Percentiles rank a stretch among this genome's conserved stretches.
phyloP scores from a whole-genome alignment of 2,113 vertebrate species.

The Pardalotus punctatus region DNA sequence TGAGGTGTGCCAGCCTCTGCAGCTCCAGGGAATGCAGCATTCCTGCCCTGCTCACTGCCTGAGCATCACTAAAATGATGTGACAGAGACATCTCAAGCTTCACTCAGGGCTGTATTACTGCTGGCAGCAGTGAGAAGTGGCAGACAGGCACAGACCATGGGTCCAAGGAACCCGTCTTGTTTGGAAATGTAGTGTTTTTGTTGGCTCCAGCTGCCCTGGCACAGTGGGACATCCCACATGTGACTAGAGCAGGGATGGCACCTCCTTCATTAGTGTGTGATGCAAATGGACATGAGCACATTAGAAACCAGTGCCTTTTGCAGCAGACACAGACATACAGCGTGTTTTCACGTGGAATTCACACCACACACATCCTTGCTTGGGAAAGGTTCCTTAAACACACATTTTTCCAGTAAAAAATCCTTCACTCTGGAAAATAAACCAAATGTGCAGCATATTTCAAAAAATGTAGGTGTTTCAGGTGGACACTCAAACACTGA shows the following conservation, averaged over 20 bases:
- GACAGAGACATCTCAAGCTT: background rate
- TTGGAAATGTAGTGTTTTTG: accelerated
- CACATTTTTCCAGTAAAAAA: accelerated
- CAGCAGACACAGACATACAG: accelerated
- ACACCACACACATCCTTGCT: background rate
- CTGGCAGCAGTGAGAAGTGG: background rate
- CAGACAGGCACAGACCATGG: background rate
- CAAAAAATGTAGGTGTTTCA: background rate
- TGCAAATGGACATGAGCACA: background rate
- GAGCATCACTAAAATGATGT: background rate
- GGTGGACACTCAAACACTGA: background rate
- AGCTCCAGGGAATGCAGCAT: accelerated
- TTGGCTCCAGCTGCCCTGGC: background rate
- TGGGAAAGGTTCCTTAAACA: background rate
- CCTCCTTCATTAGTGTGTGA: accelerated
- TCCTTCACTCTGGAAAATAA: background rate
- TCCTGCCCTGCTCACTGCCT: accelerated
- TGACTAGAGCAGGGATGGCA: background rate
- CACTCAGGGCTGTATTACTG: background rate
- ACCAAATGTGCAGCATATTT: background rate
- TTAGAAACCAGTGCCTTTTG: background rate
- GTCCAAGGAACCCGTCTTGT: background rate
- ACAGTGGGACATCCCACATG: accelerated
- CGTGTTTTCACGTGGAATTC: background rate
- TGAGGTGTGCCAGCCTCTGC: background rate